Evolutionary conservation across 2,888 invertebrate species (phyloP), one percentile per base, ranked within the genome.

Genomic region (Sclerodermus sp.): DNA sequence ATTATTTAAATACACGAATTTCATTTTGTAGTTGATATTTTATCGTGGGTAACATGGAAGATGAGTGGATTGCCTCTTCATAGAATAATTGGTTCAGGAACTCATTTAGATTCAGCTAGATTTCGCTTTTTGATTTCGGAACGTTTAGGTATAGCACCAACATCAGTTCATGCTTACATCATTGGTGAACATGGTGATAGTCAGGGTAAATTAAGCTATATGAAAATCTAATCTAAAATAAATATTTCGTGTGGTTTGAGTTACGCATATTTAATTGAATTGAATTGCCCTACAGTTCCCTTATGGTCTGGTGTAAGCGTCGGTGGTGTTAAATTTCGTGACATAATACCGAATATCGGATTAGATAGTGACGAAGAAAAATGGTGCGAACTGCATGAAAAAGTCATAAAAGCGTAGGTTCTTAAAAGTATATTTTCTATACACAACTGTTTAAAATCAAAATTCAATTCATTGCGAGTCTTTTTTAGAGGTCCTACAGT

Each of bases 131-230:
- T 84, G 46, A 79, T 88, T 52, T 82, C 83, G 1, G 79, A 85
- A 62, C 78, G 81, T 57, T 70, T 87, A 31, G 80, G 81, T 51
- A 79, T 86, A 32, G 80, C 84, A 2, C 79, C 85, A 1, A 75
- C 77, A 32, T 82, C 82, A 49, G 79, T 83, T 45, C 82, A 85
- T 54, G 86, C 82, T 4, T 84, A 82, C 76, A 82, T 87, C 45
- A 82, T 87, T 54, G 87, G 87, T n/a, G 87, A 87, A 66, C 86
- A 87, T 64, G 87, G 87, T 9, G 84, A 85, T 55, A 82, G 82
- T 37, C 83, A 84, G 71, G 85, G 85, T 84, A 66, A 66, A 52
- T 47, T 40, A 30, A 30, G 30, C 30, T n/a, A n/a, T n/a, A n/a
- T n/a, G n/a, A n/a, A n/a, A 30, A 30, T 30, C 30, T 6, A 30